Base-by-base conservation (phyloP, 2,113 vertebrate genomes). In the Otocyon megalotis region DNA sequence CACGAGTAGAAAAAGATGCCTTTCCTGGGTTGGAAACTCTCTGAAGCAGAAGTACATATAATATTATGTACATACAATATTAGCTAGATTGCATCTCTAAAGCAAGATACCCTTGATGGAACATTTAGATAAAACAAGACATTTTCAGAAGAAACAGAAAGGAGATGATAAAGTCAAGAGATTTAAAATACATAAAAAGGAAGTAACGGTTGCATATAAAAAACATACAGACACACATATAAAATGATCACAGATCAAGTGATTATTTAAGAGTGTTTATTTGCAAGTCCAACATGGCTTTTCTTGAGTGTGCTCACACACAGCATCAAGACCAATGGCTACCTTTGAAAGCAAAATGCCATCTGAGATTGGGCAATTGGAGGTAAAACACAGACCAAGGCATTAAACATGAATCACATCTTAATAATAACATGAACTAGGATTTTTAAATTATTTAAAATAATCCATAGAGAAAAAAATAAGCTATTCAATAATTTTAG, bases 91-190 rank as follows among this genome's bases (percentile, higher is more conserved):
- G 87, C 86, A 86, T 95, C 96, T 92, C 93, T 56, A 96, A 80
- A 92, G 43, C 60, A 96, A 98, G 93, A 48, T 93, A 53, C 62
- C 67, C 88, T 92, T 96, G 93, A 72, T 54, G 63, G 56, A 97
- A 92, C 19, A 14, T 93, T 96, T 96, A 92, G 90, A 97, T 88
- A 84, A 69, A 98, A 91, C 67, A 94, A 96, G 60, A 94, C 50
- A 77, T 98, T 98, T 94, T 98, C 63, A 97, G 65, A 96, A 69
- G 86, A 98, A 93, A 89, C 8, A 87, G 53, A 87, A 95, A 65
- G 56, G 67, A 62, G 30, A 81, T 95, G 93, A 98, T 26, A 77
- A 92, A 86, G 26, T 26, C 83, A 97, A 93, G 50, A 80, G 35
- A 83, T 62, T 96, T 97, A 53, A 94, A 88, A 79, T n/a, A 4